Conservation (phyloP, 2,113 vertebrate genomes). For the Clarias magur region DNA sequence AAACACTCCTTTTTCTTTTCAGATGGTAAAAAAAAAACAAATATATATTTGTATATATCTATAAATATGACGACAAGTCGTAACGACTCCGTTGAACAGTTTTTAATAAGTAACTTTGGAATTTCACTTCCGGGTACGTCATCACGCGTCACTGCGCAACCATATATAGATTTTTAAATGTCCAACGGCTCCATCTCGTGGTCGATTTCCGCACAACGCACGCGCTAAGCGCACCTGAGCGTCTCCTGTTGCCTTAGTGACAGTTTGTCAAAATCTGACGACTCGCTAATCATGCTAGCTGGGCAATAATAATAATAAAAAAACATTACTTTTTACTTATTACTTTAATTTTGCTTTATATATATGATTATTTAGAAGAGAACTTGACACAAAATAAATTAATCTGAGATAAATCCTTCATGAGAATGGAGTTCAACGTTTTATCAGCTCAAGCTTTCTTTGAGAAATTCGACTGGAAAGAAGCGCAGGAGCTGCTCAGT, state of each 20-base stretch:
- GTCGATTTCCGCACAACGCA: neutral
- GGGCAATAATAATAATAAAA: neutral
- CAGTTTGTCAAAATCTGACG: slow-evolving; percentile 8
- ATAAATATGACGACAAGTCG: neutral
- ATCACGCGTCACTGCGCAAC: neutral
- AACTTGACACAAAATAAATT: neutral
- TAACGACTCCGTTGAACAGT: neutral
- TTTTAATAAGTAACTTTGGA: no score
- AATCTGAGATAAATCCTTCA: neutral
- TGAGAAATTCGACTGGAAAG: slow-evolving; percentile 68
- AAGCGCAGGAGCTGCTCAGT: slow-evolving; percentile 70
- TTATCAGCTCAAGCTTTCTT: slow-evolving; percentile 62
- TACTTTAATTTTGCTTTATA: no score
- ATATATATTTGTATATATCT: neutral
- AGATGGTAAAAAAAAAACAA: neutral
- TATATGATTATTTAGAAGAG: neutral
- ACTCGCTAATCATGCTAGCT: neutral
- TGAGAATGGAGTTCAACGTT: neutral
- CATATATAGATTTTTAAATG: neutral
- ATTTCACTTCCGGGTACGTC: neutral
- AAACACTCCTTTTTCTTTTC: neutral
- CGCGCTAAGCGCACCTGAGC: neutral
- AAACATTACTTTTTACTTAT: neutral
- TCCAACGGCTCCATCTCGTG: neutral
- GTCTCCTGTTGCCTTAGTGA: slow-evolving; percentile 46